Base-by-base conservation (phyloP, 2,113 vertebrate species). In the Trogon melanurus region DNA sequence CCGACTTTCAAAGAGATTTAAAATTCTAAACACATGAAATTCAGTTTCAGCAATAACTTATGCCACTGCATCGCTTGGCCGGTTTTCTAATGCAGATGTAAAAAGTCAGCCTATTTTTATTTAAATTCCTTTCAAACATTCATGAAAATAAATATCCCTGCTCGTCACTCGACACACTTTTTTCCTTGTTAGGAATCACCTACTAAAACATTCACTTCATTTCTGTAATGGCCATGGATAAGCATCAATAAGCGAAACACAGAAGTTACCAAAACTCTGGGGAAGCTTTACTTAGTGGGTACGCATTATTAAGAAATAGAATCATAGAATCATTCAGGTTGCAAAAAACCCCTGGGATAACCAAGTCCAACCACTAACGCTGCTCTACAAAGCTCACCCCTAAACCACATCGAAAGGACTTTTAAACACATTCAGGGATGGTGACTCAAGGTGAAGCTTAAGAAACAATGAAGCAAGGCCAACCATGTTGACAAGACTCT, bases 21-120 rank as follows among this genome's bases (percentile, higher is more conserved):
- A 76, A 88, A 91, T 94, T 84, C 87, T 62, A 91, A 85, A 91
- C 29, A 87, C 66, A 67, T 25, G 88, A 91, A 89, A 88, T 23
- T 84, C 5, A 1, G 30, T 64, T 94, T 93, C 81, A 93, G 89
- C 81, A 92, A 32, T 69, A 92, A 91, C 45, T 83, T 74, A 75
- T 8, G 53, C 66, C 79, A 79, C 75, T 85, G 75, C 79, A 84
- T 80, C 1, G 3, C 88, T 85, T 81, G 47, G 70, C 15, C 58
- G 60, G 23, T 79, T 89, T 87, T 82, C 66, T 82, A 86, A 79
- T 16, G 54, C 86, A 91, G 89, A 74, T 25, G 16, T 15, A 70
- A 64, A 73, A 90, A 85, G 60, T 45, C 72, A 88, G 44, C 11
- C 47, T 51, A 30, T 73, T 79, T 90, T 76, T 65, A 89, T 20